Evolutionary conservation across 2,113 vertebrate species (phyloP).

Genomic region (Miniopterus natalensis): DNA sequence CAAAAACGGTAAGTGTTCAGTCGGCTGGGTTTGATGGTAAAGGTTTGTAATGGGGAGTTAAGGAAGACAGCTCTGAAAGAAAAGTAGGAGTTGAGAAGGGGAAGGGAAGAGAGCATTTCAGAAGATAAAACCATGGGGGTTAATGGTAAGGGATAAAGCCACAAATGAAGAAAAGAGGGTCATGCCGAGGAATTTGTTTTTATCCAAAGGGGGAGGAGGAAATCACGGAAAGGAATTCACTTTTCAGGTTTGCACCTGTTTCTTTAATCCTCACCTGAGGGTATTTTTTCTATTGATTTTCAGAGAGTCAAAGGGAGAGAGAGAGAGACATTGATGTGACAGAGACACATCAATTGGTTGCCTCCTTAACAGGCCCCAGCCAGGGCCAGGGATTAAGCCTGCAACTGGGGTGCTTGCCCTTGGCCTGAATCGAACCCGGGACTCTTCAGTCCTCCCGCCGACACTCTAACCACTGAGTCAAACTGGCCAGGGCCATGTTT

Average conservation of each 20-base stretch:
- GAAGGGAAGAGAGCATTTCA: not conserved
- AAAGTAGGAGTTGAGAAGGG: not conserved
- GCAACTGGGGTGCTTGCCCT: too few relatives aligned
- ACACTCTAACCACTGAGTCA: too few relatives aligned
- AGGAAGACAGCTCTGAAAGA: constrained; percentile 13
- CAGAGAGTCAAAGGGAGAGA: too few relatives aligned
- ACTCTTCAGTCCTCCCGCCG: too few relatives aligned
- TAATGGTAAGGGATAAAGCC: not conserved
- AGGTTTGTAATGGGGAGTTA: not conserved
- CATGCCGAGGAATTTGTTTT: not conserved
- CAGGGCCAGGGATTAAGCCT: too few relatives aligned
- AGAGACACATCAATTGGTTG: too few relatives aligned
- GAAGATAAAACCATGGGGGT: constrained; percentile 5
- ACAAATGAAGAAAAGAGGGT: not conserved
- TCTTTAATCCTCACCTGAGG: too few relatives aligned
- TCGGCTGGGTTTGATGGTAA: not conserved
- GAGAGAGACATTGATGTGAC: too few relatives aligned
- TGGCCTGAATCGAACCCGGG: too few relatives aligned
- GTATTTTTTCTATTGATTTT: too few relatives aligned
- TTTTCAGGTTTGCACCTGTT: not conserved
- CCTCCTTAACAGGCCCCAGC: too few relatives aligned
- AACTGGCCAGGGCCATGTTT: too few relatives aligned
- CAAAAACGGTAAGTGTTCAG: constrained; percentile 8
- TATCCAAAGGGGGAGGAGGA: not conserved
- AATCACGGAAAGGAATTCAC: not conserved